Evolutionary conservation across 2,888 invertebrate genomes (phyloP).

Genomic region (Pristionchus japonicus): DNA sequence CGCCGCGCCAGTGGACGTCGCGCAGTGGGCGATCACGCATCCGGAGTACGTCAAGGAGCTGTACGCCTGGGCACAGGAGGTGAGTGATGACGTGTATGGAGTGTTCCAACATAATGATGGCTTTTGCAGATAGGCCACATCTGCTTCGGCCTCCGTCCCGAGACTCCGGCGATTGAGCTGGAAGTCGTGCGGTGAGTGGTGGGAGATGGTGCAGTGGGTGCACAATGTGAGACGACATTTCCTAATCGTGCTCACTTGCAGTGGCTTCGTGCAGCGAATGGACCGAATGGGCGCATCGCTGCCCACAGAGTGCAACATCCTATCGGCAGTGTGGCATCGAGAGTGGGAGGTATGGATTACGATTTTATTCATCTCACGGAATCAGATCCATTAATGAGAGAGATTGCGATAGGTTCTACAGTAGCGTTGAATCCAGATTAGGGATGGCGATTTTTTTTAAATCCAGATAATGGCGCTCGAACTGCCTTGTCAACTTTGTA

Average conservation of each 20-base stretch:
- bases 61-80: slow-evolving; percentile 55
- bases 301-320: slow-evolving; percentile 60
- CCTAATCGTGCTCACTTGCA: background rate
- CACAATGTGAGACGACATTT: background rate
- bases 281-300: slow-evolving; percentile 18
- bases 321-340: slow-evolving; percentile 61
- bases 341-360: slow-evolving; percentile 52
- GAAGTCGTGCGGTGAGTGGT: slow-evolving; percentile 57
- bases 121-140: slow-evolving; percentile 63
- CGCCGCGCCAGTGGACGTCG: slow-evolving; percentile 62
- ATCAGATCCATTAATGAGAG: background rate
- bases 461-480: no score
- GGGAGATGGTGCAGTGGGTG: background rate
- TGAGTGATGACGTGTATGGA: background rate
- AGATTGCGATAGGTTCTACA: background rate
- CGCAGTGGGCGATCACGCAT: slow-evolving; percentile 63
- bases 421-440: no score
- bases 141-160: slow-evolving; percentile 67
- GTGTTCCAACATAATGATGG: background rate
- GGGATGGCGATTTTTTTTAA: no score
- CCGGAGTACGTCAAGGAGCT: slow-evolving; percentile 54
- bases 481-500: no score
- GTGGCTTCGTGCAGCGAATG: slow-evolving; percentile 23
- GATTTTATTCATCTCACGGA: background rate
- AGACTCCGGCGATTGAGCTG: slow-evolving; percentile 53